Evolutionary conservation across 2,797 vertebrate species (phyloP).

Genomic region (Prunella strophiata): DNA sequence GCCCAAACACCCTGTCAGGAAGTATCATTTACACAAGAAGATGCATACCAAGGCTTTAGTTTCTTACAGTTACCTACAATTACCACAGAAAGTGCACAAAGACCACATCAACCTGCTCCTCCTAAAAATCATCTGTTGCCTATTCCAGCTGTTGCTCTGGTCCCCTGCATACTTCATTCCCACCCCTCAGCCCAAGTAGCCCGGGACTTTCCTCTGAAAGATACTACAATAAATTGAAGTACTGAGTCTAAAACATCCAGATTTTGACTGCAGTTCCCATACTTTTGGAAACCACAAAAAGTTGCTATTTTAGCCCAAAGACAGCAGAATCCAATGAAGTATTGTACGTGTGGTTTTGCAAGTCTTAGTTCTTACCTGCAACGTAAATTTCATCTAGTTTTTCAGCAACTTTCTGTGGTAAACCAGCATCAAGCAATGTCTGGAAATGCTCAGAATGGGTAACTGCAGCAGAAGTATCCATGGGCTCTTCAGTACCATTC

Average conservation of each 20-base stretch:
- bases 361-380: slow-evolving; percentile 95
- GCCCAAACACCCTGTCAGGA: slow-evolving; percentile 31
- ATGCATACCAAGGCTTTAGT: not conserved
- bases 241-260: slow-evolving; percentile 7
- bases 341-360: slow-evolving; percentile 77
- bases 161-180: slow-evolving; percentile 75
- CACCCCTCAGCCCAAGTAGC: not conserved
- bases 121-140: slow-evolving; percentile 73
- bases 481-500: slow-evolving; percentile 96
- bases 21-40: not conserved
- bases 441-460: slow-evolving; percentile 94
- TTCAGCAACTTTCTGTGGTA: slow-evolving; percentile 96
- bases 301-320: slow-evolving; percentile 93
- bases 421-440: slow-evolving; percentile 92
- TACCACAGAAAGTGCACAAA: not conserved
- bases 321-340: slow-evolving; percentile 81
- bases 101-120: slow-evolving; percentile 78
- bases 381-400: slow-evolving; percentile 98
- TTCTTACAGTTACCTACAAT: slow-evolving; percentile 24
- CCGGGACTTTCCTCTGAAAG: not conserved
- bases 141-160: slow-evolving; percentile 65
- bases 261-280: slow-evolving; percentile 90
- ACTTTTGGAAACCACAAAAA: slow-evolving; percentile 98
- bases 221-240: not conserved
- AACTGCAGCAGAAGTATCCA: slow-evolving; percentile 93